Evolutionary conservation across 2,888 invertebrate genomes (phyloP).

Genomic region (Drosophila robusta): DNA sequence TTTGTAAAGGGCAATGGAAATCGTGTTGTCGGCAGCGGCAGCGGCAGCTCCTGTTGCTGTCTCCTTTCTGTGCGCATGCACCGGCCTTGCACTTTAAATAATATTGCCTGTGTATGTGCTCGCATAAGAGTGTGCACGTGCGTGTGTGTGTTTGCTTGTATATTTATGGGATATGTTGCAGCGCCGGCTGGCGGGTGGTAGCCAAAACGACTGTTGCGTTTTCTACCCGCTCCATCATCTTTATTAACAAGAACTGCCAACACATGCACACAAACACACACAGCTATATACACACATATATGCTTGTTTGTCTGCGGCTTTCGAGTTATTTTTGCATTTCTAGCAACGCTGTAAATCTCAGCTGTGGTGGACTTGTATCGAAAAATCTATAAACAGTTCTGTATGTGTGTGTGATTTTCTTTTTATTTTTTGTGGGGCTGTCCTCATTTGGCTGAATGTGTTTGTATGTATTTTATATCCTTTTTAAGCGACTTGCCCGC

Average conservation of each 20-base stretch:
- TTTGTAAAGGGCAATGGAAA: slow-evolving; percentile 70
- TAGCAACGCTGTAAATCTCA: slow-evolving; percentile 56
- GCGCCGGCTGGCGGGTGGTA: slow-evolving; percentile 52
- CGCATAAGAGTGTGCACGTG: neutral
- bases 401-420: slow-evolving; percentile 16
- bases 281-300: slow-evolving; percentile 1
- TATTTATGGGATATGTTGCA: slow-evolving; percentile 35
- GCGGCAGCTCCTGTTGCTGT: slow-evolving; percentile 64
- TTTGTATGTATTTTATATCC: slow-evolving; percentile 59
- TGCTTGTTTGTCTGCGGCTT: slow-evolving; percentile 59
- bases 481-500: slow-evolving; percentile 62
- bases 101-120: slow-evolving; percentile 16
- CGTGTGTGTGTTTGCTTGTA: slow-evolving; percentile 14
- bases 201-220: slow-evolving; percentile 70
- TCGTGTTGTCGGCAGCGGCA: slow-evolving; percentile 51
- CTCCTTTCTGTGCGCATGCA: slow-evolving; percentile 76
- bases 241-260: slow-evolving; percentile 27
- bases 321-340: slow-evolving; percentile 68
- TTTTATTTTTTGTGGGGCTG: slow-evolving; percentile 34
- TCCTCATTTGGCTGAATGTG: slow-evolving; percentile 46
- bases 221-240: slow-evolving; percentile 36
- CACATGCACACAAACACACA: no score
- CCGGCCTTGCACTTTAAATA: slow-evolving; percentile 66
- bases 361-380: slow-evolving; percentile 50
- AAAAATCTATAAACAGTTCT: slow-evolving; percentile 56